Base-by-base conservation (phyloP, 2,113 vertebrate species). In the Catagonus wagneri region DNA sequence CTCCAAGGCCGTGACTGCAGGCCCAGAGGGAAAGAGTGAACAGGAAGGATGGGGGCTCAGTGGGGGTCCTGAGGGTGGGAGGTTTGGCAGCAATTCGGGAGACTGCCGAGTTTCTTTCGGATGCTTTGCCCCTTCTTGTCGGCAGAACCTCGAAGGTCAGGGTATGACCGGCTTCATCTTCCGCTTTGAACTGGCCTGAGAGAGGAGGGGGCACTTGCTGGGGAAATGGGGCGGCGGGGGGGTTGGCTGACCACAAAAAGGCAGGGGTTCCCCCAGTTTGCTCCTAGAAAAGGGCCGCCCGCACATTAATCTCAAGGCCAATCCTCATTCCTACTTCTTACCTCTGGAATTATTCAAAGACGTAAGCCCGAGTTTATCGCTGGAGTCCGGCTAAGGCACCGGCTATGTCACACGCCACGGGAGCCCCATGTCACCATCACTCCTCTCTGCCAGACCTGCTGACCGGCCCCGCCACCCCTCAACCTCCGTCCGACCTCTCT, bases 351-450 rank as follows among this genome's bases (percentile, higher is more conserved):
- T 16, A 25, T 39, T 20, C 66, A 44, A 6, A 27, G 16, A 8
- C 2, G 3, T 3, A 6, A 25, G 75, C 13, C 27, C 5, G 1
- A n/a, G 66, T 9, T 27, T 36, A n/a, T 20, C 7, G 8, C 74
- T 23, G 29, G 22, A n/a, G 54, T 13, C 15, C 66, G 23, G 9
- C 14, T 1, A 2, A 27, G 39, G 13, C 12, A 8, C 17, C 29
- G 34, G 15, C 29, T n/a, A 0, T 9, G 34, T 14, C 44, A 22
- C 4, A 9, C 14, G 44, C 44, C 5, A 1, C 0, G 8, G 3
- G 85, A 50, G 34, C 4, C 0, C 56, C 20, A 6, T 1, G 25
- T 61, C 29, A 1, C 9, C 0, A 0, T 15, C 58, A 17, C 5
- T 68, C 74, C 3, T 85, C 61, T 20, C 1, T 1, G 6, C 39